Conservation (phyloP, 2,113 vertebrate species). For the Nothocercus julius region DNA sequence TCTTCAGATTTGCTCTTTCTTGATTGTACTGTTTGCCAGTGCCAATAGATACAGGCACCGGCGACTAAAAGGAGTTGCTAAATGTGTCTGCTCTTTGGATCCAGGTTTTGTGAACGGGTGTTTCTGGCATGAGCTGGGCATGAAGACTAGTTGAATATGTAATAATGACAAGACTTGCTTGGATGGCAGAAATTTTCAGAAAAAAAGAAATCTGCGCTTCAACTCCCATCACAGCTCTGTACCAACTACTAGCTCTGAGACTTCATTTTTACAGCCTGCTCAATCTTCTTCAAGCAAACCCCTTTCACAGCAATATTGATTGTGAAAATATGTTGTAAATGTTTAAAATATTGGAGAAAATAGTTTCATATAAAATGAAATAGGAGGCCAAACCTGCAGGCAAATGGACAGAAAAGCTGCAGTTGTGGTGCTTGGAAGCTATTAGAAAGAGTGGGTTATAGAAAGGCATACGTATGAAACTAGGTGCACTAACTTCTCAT, state of each 20-base stretch:
- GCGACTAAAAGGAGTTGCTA: background rate
- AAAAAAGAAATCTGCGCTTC: background rate
- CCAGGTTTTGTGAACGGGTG: background rate
- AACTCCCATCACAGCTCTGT: background rate
- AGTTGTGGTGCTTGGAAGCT: accelerated
- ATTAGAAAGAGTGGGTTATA: background rate
- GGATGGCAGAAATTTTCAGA: background rate
- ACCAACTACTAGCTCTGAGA: background rate
- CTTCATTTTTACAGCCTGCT: background rate
- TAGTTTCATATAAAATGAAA: too few species aligned
- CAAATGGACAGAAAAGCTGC: background rate
- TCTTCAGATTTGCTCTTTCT: background rate
- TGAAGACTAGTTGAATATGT: background rate
- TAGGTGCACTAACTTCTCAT: background rate
- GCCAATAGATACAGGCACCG: background rate
- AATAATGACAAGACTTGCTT: background rate
- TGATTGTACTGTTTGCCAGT: background rate
- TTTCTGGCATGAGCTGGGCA: background rate
- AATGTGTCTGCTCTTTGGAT: background rate
- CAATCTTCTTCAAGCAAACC: background rate
- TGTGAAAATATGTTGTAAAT: background rate
- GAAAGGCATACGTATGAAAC: background rate
- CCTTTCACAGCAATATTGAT: background rate
- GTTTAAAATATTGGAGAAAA: background rate
- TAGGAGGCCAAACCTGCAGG: background rate